phyloP scores from a whole-genome alignment of 2,797 vertebrate species.

The Graptemys geographica region DNA sequence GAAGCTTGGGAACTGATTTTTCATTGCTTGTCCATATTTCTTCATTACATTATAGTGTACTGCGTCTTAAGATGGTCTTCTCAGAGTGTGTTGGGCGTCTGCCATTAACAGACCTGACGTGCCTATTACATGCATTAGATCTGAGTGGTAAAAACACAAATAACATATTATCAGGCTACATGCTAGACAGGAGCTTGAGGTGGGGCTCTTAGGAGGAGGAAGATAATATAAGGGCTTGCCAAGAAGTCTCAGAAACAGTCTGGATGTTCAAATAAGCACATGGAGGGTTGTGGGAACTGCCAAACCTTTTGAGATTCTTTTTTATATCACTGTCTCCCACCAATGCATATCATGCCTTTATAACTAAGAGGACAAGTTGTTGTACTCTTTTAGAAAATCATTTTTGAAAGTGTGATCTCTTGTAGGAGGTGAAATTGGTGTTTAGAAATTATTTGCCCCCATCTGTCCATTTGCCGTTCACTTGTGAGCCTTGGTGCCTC shows the following conservation, averaged over 20 bases:
- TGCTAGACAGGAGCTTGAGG: background rate
- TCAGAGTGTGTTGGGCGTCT: background rate
- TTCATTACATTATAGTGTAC: background rate
- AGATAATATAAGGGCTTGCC: background rate
- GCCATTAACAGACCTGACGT: accelerated
- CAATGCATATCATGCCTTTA: background rate
- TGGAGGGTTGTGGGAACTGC: background rate
- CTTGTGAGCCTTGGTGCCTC: background rate
- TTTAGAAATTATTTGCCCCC: accelerated
- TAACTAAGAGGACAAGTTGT: background rate
- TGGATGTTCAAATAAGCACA: background rate
- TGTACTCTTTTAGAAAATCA: background rate
- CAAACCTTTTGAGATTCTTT: background rate
- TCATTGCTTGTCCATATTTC: background rate
- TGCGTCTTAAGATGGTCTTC: background rate
- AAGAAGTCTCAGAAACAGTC: background rate
- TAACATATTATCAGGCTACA: background rate
- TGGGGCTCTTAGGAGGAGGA: background rate
- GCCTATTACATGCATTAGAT: background rate
- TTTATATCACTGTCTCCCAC: background rate
- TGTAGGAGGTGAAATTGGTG: background rate
- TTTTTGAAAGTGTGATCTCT: background rate
- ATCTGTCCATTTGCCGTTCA: background rate
- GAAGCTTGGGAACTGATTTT: background rate
- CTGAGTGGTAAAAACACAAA: background rate